Evolutionary conservation across 1,140 invertebrate genomes (phyloP), one percentile per base, ranked within the genome.

Genomic region (Plutomurus gul): DNA sequence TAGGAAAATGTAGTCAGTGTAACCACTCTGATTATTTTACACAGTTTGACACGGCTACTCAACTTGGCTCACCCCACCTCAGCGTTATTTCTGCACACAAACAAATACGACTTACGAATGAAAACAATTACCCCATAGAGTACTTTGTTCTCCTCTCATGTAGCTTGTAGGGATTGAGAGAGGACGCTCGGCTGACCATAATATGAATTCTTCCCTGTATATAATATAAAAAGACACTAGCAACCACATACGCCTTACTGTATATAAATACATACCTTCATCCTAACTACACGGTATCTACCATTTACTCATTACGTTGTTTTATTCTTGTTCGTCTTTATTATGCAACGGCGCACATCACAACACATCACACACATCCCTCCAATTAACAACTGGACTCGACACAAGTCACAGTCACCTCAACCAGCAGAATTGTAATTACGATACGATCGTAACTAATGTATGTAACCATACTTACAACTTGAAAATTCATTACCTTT

Each of bases 31-130:
- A 65, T 65, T 65, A 65, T 65, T 65, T n/a, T 30, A 65, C 27
- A n/a, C n/a, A n/a, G 27, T 65, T 65, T 65, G 56, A 65, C 56
- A 65, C 56, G 56, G 56, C 56, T 65, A 65, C 11, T 51, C 47
- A 51, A 22, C 47, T 65, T n/a, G n/a, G n/a, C n/a, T n/a, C n/a
- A n/a, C n/a, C n/a, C n/a, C 56, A 30, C 16, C 30, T 65, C 56
- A 65, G 36, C 27, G 16, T 47, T 51, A 51, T 65, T 65, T 65
- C 56, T 65, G 56, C 56, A 65, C 47, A 51, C 56, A 65, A 65
- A 65, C 30, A 25, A 65, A 65, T 33, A 65, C 56, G 36, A 65
- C 18, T 30, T 33, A 65, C 13, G 16, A 30, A 65, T 30, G n/a
- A n/a, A 43, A 43, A 43, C 11, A 3, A 43, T 43, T n/a, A 43